phyloP scores from a whole-genome alignment of 2,113 vertebrate genomes.

The Nanorana parkeri region DNA sequence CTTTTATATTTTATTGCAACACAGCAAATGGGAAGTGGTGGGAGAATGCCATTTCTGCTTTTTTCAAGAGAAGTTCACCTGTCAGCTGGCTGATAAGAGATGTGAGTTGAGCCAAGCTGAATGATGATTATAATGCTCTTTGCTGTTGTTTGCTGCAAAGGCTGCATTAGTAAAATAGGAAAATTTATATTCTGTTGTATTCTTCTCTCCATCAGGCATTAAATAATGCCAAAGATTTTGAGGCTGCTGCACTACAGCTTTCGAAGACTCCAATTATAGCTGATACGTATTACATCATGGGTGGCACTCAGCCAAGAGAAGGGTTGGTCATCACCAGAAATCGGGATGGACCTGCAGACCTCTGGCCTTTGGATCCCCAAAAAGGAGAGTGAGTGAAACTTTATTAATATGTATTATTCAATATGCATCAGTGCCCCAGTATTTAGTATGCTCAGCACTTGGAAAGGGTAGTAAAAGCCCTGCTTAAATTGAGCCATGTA shows the following conservation, averaged over 20 bases:
- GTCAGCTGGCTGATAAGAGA: constrained; percentile 91
- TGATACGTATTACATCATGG: constrained; percentile 91
- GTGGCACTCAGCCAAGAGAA: constrained; percentile 76
- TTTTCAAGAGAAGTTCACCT: constrained; percentile 75
- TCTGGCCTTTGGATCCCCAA: constrained; percentile 87
- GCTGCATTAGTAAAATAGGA: no score
- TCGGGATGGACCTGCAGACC: constrained; percentile 79
- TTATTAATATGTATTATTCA: not conserved
- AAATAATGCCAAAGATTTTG: constrained; percentile 78
- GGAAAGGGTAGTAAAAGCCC: no score
- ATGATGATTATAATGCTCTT: no score
- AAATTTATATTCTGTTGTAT: not conserved
- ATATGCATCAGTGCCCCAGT: no score
- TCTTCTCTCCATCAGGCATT: constrained; percentile 69
- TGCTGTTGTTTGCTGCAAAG: no score
- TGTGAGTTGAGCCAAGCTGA: constrained; percentile 71
- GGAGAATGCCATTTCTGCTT: constrained; percentile 84
- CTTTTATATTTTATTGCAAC: not conserved
- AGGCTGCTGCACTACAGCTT: constrained; percentile 80
- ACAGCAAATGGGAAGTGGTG: constrained; percentile 77
- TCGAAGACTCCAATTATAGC: constrained; percentile 85
- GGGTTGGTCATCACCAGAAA: constrained; percentile 89
- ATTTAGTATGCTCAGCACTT: no score
- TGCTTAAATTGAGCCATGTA: no score
- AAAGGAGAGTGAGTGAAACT: constrained; percentile 77